Conservation (phyloP, 1,140 invertebrate genomes). For the Aradophagus sp. region DNA sequence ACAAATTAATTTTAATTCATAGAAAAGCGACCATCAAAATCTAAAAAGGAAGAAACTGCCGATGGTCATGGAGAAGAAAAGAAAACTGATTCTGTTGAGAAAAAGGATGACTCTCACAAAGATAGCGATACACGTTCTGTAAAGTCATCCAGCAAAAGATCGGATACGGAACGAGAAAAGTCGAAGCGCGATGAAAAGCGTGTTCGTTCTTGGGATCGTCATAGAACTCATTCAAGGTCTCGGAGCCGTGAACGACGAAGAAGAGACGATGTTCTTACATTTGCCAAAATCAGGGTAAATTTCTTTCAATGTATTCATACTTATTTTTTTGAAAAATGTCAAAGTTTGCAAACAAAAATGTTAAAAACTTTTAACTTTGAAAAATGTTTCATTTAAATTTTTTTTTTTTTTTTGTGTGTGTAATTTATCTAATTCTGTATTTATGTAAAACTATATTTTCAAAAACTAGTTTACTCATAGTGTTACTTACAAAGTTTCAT, state of each 20-base stretch:
- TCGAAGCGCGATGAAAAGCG: constrained; percentile 66
- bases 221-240: constrained; percentile 65
- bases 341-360: too few species aligned
- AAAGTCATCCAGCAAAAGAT: constrained; percentile 71
- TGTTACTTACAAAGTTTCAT: too few species aligned
- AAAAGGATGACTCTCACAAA: constrained; percentile 69
- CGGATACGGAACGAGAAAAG: constrained; percentile 66
- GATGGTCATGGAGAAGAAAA: constrained; percentile 59
- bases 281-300: constrained; percentile 79
- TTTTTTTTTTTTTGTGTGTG: too few species aligned
- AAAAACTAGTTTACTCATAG: too few species aligned
- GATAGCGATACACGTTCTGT: constrained; percentile 69
- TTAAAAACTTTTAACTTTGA: too few species aligned
- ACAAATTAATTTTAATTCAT: too few species aligned
- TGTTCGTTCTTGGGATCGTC: constrained; percentile 69
- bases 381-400: too few species aligned
- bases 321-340: too few species aligned
- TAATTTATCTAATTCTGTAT: too few species aligned
- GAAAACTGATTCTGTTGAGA: constrained; percentile 59
- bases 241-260: constrained; percentile 69
- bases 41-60: constrained; percentile 66
- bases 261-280: constrained; percentile 77
- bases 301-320: constrained; percentile 6
- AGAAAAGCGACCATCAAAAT: constrained; percentile 24
- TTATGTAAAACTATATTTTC: too few species aligned